phyloP scores from a whole-genome alignment of 2,113 vertebrate species.

The Tyrannus savana region DNA sequence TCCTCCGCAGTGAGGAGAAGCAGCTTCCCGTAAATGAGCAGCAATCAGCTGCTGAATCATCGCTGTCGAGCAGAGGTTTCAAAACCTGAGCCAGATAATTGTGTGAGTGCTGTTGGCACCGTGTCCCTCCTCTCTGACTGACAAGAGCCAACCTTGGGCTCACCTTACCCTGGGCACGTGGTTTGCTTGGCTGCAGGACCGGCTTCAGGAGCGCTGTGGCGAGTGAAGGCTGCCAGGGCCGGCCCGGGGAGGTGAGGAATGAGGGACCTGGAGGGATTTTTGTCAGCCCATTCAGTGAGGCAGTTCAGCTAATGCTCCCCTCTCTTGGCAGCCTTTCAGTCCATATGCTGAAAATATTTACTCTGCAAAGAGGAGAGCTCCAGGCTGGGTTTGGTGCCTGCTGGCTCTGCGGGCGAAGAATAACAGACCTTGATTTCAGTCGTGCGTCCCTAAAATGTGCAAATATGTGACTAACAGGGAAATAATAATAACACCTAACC shows the following conservation, averaged over 20 bases:
- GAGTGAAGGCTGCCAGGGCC: background rate
- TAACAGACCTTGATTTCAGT: background rate
- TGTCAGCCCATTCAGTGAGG: background rate
- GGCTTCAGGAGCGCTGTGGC: background rate
- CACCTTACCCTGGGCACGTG: background rate
- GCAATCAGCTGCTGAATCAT: constrained; percentile 70
- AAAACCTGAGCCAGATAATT: constrained; percentile 41
- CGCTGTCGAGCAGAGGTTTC: constrained; percentile 30
- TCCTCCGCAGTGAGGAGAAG: constrained; percentile 20
- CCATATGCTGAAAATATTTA: constrained; percentile 40
- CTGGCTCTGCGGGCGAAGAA: background rate
- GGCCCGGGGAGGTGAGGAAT: background rate
- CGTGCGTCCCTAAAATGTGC: background rate
- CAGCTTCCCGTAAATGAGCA: constrained; percentile 51
- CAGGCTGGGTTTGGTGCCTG: constrained; percentile 14
- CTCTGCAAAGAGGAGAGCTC: constrained; percentile 10
- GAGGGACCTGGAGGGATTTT: constrained; percentile 12
- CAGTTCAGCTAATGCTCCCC: constrained; percentile 10
- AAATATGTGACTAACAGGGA: background rate
- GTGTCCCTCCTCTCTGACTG: background rate
- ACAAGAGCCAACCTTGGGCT: constrained; percentile 25
- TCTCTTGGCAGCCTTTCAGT: constrained; percentile 4
- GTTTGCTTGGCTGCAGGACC: constrained; percentile 1
- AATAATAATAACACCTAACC: background rate
- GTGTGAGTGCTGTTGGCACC: constrained; percentile 49